These are phyloP conservation scores for Hassar affinis DNA, from an alignment of 2,113 vertebrate species.

Conservation along the genomic window DNA sequence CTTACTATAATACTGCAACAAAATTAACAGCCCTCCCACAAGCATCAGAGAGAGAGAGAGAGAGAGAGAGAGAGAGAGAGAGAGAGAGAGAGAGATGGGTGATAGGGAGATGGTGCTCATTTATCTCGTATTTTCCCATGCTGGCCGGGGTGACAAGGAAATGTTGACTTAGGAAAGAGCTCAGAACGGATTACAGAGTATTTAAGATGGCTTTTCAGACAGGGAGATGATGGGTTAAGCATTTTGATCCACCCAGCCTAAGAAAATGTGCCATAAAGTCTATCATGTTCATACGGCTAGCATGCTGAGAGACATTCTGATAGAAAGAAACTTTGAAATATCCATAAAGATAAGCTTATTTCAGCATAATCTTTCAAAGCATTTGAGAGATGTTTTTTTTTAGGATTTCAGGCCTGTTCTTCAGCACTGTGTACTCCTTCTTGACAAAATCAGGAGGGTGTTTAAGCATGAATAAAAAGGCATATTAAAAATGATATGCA, in stretches of 20 bases:
- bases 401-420: not conserved
- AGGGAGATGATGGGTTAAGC: conserved; percentile 62
- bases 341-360: not conserved
- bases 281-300: not conserved
- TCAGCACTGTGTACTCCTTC: not conserved
- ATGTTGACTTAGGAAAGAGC: conserved; percentile 67
- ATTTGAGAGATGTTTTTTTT: not conserved
- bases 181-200: conserved; percentile 68
- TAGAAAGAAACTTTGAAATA: not conserved
- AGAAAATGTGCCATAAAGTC: conserved; percentile 19
- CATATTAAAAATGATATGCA: conserved; percentile 22
- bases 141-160: conserved; percentile 69
- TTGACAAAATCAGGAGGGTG: not conserved
- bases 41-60: conserved; percentile 27
- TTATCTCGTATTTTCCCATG: conserved; percentile 61
- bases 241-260: conserved; percentile 57
- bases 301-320: not conserved
- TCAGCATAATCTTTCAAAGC: not conserved
- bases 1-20: conserved; percentile 39
- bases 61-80: conserved; percentile 1
- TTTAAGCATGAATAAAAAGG: not conserved
- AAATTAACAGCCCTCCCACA: conserved; percentile 29
- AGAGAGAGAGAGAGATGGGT: not conserved
- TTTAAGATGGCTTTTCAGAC: conserved; percentile 71
- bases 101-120: conserved; percentile 1